Evolutionary conservation across 2,113 vertebrate species (phyloP), one percentile per base, ranked within the genome.

Genomic region (Tetraodon nigroviridis): DNA sequence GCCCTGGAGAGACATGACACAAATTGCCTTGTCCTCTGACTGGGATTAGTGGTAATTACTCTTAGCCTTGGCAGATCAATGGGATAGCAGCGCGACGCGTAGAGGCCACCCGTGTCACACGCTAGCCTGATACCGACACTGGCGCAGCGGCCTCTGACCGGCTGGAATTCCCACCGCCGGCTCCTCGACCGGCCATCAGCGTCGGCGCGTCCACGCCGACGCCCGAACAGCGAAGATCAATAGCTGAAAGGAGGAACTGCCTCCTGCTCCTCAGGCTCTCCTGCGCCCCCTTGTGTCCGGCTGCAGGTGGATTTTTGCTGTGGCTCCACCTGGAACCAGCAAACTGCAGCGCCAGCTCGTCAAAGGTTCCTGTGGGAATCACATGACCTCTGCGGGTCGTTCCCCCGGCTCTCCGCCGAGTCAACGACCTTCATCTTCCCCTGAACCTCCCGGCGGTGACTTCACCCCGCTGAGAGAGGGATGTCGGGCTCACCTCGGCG

Each of bases 11-110:
- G 83, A 69, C 78, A 67, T 71, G 82, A 78, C 85, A 80, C 82
- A 85, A 83, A 86, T 78, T 70, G 76, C 81, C 66, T 69, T 61
- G 78, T 85, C 81, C 81, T 84, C 78, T 81, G 84, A 86, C 85
- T 80, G 61, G 86, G 84, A 87, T 89, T 87, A 85, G 78, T 58
- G 59, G 67, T 85, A 86, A 87, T 89, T 89, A 89, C 81, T 76
- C 70, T 65, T 81, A 53, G 75, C 67, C 56, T 51, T 55, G 66
- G 66, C 57, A 84, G 78, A 89, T 89, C 82, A 85, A 81, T 85
- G 80, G 76, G 65, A 76, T 73, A 63, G 70, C 51, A 61, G 64
- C 7, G 51, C 55, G 61, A 75, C 79, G 73, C 65, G 4, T 56
- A 73, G 56, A 84, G 80, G 84, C 81, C 75, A 71, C 67, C 54